These are phyloP conservation scores for Meandrusa payeni DNA, from an alignment of 2,888 invertebrate species.

Conservation along the genomic window DNA sequence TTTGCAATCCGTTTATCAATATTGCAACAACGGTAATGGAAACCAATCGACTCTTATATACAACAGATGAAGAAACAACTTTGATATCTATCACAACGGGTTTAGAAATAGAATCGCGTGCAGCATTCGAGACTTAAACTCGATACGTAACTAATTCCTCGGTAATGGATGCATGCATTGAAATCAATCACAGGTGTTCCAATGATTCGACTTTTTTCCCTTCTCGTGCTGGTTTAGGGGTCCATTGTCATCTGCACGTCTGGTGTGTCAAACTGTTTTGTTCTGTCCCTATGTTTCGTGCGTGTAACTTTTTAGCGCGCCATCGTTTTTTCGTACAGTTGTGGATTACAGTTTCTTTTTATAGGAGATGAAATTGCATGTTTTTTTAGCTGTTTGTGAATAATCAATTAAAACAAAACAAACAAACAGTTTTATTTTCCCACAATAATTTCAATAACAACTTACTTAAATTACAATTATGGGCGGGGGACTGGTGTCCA, in stretches of 20 bases:
- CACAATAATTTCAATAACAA: too few species aligned
- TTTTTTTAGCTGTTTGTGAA: too few species aligned
- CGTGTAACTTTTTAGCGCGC: constrained; percentile 2
- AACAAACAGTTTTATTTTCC: too few species aligned
- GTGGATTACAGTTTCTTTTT: too few species aligned
- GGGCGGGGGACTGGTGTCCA: too few species aligned
- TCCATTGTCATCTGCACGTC: constrained; percentile 23
- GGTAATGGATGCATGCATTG: constrained; percentile 62
- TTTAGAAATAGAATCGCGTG: constrained; percentile 4
- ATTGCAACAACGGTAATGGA: background rate
- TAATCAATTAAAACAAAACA: too few species aligned
- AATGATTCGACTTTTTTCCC: constrained; percentile 62
- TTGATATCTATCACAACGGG: background rate
- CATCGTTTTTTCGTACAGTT: too few species aligned
- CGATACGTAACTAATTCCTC: constrained; percentile 60
- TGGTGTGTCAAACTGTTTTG: constrained; percentile 5
- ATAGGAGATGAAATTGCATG: too few species aligned
- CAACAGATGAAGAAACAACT: background rate
- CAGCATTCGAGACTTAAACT: background rate
- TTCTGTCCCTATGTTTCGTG: constrained; percentile 17
- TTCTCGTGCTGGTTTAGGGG: constrained; percentile 38
- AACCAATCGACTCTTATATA: background rate
- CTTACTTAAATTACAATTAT: too few species aligned
- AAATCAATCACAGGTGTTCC: constrained; percentile 73
- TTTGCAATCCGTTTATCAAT: constrained; percentile 13